These are phyloP conservation scores for Stenurella melanura DNA, from an alignment of 2,888 invertebrate genomes.

Conservation along the genomic window DNA sequence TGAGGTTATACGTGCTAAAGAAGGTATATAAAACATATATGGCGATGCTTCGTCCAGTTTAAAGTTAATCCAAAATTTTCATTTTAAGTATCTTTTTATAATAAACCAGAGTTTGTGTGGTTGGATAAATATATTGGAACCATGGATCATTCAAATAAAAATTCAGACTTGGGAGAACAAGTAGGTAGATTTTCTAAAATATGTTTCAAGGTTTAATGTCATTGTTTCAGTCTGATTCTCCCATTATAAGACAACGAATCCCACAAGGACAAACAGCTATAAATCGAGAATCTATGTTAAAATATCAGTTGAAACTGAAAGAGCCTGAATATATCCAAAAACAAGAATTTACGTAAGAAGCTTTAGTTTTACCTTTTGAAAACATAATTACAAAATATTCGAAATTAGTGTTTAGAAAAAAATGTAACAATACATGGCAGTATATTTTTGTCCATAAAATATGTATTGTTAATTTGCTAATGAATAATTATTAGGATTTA, in stretches of 20 bases:
- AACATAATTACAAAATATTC: background rate
- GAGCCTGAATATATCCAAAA: slow-evolving; percentile 83
- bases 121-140: slow-evolving; percentile 77
- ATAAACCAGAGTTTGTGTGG: slow-evolving; percentile 75
- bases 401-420: background rate
- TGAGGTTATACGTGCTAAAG: slow-evolving; percentile 83
- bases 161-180: slow-evolving; percentile 67
- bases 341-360: slow-evolving; percentile 79
- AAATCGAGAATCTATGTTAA: slow-evolving; percentile 84
- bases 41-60: background rate
- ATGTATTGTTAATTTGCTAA: background rate
- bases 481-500: background rate
- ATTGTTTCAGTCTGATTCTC: slow-evolving; percentile 74
- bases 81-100: slow-evolving; percentile 64
- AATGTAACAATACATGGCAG: no score
- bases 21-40: slow-evolving; percentile 72
- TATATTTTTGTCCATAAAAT: background rate
- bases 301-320: slow-evolving; percentile 85
- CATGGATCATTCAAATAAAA: slow-evolving; percentile 61
- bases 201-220: background rate
- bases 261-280: slow-evolving; percentile 75
- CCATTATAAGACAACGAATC: slow-evolving; percentile 77
- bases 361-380: background rate
- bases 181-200: slow-evolving; percentile 56
- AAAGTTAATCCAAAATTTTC: background rate